Evolutionary conservation across 92 coral and sea anemone species (phyloP).

Genomic region (Zoanthus sansibaricus): DNA sequence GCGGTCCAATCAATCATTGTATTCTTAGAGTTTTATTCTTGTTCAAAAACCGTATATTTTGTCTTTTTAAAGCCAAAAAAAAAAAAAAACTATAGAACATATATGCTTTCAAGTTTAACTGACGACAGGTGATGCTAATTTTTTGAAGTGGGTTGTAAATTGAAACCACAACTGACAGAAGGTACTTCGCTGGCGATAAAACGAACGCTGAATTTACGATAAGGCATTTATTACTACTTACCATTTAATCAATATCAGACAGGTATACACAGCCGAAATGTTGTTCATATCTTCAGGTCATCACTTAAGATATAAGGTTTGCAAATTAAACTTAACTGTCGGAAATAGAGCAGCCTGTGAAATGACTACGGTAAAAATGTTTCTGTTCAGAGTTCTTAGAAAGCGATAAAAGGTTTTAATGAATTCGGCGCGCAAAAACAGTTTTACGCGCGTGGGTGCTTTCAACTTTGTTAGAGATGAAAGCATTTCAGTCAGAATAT

Average conservation of each 20-base stretch:
- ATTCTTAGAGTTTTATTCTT: neutral
- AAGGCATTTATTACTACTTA: constrained; percentile 38
- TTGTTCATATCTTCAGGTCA: constrained; percentile 33
- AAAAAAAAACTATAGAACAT: neutral
- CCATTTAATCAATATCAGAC: constrained; percentile 30
- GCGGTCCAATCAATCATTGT: neutral
- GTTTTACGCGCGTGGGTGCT: constrained; percentile 34
- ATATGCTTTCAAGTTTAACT: neutral
- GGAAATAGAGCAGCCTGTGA: constrained; percentile 10
- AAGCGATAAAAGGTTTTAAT: neutral
- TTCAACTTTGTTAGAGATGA: constrained; percentile 2
- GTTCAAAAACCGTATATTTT: neutral
- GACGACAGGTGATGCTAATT: constrained; percentile 49
- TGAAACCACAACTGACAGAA: constrained; percentile 49
- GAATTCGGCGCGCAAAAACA: constrained; percentile 3
- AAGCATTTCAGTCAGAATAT: constrained; percentile 47
- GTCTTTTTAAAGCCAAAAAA: neutral
- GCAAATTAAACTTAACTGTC: constrained; percentile 41
- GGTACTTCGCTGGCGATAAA: constrained; percentile 41
- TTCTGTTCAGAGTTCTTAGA: neutral
- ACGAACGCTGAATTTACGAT: constrained; percentile 8
- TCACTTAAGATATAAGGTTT: constrained; percentile 8
- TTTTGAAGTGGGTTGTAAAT: constrained; percentile 40
- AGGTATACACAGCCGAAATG: constrained; percentile 18
- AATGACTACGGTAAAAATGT: neutral